A percentile compares a stretch with the other conserved stretches of the same genome.
These are phyloP conservation scores for Acanthaster planci DNA, from an alignment of 35 echinoderm and acorn worm genomes.

Conservation along the genomic window DNA sequence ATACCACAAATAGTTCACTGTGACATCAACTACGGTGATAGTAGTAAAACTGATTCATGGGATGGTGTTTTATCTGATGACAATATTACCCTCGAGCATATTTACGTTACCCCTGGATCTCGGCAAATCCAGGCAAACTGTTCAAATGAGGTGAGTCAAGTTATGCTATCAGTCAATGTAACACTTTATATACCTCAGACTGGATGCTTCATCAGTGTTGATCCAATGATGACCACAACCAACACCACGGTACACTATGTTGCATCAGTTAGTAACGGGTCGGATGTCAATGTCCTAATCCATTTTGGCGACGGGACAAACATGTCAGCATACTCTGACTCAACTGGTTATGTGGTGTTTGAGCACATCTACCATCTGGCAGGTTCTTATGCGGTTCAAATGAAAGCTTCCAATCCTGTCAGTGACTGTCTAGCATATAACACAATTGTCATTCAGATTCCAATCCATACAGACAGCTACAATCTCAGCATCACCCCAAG, in stretches of 20 bases:
- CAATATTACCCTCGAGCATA: background rate
- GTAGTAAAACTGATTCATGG: background rate
- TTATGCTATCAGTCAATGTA: background rate
- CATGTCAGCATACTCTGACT: background rate
- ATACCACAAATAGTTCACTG: conserved; percentile 10
- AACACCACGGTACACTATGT: background rate
- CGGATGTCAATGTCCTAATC: background rate
- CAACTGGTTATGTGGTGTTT: background rate
- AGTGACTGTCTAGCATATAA: background rate
- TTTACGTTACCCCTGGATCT: background rate
- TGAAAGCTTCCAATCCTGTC: background rate
- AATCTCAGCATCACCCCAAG: background rate
- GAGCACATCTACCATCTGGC: background rate
- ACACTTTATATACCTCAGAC: background rate
- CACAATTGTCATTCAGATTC: background rate
- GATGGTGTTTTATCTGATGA: background rate
- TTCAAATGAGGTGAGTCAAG: conserved; percentile 33
- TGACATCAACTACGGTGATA: conserved; percentile 29
- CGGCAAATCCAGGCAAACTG: too few relatives aligned
- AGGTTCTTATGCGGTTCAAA: background rate
- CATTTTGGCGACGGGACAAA: conserved; percentile 9
- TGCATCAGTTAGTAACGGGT: background rate
- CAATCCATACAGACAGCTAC: background rate
- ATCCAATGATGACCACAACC: background rate
- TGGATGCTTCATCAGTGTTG: conserved; percentile 21